Evolutionary conservation across 2,888 invertebrate species (phyloP), one percentile per base, ranked within the genome.

Genomic region (Drosophila crucigera): DNA sequence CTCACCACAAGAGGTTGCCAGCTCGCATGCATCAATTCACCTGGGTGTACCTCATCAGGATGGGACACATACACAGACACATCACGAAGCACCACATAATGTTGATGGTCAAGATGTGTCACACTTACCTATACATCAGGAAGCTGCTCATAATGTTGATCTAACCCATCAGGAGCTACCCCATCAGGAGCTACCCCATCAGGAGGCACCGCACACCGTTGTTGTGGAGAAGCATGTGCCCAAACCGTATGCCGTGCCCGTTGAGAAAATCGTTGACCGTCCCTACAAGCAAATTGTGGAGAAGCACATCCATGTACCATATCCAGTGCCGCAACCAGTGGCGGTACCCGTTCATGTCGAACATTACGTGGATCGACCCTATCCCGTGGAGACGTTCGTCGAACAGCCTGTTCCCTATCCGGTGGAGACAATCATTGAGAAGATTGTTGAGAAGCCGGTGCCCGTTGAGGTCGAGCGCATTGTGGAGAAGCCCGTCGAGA

Each of bases 401-500:
- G 94, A 95, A 68, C 95, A 94, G 71, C 94, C 93, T 11, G 78
- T 93, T 3, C 94, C 93, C 0, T 92, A 95, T 68, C 92, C 93
- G 1, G 93, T 94, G 0, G 91, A 55, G 93, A 89, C 93, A 56
- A 93, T 94, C 2, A 93, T 95, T 0, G 95, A 95, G 70, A 95
- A 94, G 77, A 83, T 95, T 0, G 93, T 95, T 0, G 95, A 95
- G 76, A 95, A 94, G 73, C 94, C 92, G 16, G 92, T 93, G 9
- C 93, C 93, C 2, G 89, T 93, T 10, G 92, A 92, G 65, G 91
- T 93, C 4, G 92, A 94, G 22, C 89, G 94, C 64, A 93, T 96
- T 39, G 94, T 96, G 0, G 95, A 96, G 82, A 95, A 95, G 78
- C 94, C 95, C 1, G 94, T 95, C 0, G 94, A 95, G 0, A 82